Percentiles rank a stretch among this genome's conserved stretches.
These are phyloP conservation scores for Ctenopoma multispine DNA, from an alignment of 2,797 vertebrate species.

Conservation along the genomic window DNA sequence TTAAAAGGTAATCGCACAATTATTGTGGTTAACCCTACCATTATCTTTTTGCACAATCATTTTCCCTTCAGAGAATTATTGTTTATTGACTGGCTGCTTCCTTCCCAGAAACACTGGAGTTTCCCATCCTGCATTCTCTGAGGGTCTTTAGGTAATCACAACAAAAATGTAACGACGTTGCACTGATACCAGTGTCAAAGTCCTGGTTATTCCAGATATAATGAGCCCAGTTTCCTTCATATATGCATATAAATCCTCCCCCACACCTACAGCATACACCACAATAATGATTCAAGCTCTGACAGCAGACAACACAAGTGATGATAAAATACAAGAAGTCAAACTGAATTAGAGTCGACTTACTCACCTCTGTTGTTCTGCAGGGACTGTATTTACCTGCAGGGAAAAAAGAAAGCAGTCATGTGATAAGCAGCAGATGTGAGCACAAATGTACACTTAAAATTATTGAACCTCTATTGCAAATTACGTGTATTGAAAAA, in stretches of 20 bases:
- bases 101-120: conserved; percentile 18
- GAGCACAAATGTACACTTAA: conserved; percentile 1
- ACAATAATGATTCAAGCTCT: background rate
- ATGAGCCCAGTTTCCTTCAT: background rate
- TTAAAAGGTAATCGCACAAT: conserved; percentile 14
- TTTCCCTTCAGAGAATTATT: background rate
- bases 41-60: conserved; percentile 9
- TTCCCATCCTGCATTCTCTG: background rate
- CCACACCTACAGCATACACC: background rate
- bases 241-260: background rate
- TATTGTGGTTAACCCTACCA: conserved; percentile 21
- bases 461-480: too few relatives aligned
- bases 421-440: conserved; percentile 37
- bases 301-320: background rate
- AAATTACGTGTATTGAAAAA: too few relatives aligned
- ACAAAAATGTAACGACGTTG: conserved; percentile 16
- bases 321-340: conserved; percentile 23
- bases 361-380: conserved; percentile 83
- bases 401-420: conserved; percentile 57
- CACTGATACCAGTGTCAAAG: conserved; percentile 2
- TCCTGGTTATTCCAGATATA: background rate
- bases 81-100: background rate
- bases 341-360: conserved; percentile 7
- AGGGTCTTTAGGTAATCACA: conserved; percentile 3
- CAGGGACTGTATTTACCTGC: conserved; percentile 81